phyloP scores from a whole-genome alignment of 2,797 vertebrate species.

The Crenichthys baileyi region DNA sequence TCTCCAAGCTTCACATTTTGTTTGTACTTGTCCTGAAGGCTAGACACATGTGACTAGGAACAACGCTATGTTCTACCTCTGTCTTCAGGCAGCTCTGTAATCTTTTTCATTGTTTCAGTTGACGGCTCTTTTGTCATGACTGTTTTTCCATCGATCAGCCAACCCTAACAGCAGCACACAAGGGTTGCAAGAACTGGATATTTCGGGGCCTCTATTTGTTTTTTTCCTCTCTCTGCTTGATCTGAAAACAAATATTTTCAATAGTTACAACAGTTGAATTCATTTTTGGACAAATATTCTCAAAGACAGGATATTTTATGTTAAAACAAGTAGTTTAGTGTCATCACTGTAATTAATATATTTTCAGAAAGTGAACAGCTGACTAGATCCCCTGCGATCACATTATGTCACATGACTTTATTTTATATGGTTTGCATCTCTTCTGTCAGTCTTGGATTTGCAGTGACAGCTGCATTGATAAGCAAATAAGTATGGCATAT shows the following conservation, averaged over 20 bases:
- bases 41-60: neutral
- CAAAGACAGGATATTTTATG: neutral
- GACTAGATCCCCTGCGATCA: neutral
- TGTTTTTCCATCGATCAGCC: neutral
- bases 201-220: neutral
- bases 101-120: neutral
- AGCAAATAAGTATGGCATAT: neutral
- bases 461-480: neutral
- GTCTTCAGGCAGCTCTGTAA: neutral
- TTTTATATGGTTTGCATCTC: neutral
- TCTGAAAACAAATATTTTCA: neutral
- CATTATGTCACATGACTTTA: neutral
- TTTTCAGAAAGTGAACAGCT: neutral
- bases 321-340: neutral
- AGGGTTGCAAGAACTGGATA: neutral
- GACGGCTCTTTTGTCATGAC: neutral
- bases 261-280: neutral
- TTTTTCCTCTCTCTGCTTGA: neutral
- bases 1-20: neutral
- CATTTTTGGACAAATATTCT: neutral
- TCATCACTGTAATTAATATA: too few relatives aligned
- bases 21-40: neutral
- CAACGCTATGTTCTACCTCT: neutral
- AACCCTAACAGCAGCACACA: neutral
- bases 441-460: neutral